Percentiles rank a stretch among this genome's conserved stretches.
Conservation (phyloP, 2,797 vertebrate species). For the Emys orbicularis region DNA sequence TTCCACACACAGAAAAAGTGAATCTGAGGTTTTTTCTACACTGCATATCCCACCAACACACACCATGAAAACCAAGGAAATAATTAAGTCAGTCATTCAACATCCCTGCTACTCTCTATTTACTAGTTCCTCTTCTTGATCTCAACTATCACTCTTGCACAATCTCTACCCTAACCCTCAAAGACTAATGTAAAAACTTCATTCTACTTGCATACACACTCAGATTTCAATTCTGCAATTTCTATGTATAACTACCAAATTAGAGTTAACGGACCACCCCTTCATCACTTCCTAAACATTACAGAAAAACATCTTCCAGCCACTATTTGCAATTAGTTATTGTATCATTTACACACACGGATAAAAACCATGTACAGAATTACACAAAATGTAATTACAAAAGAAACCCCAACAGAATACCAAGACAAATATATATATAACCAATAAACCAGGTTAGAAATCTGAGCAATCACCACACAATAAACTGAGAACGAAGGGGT, state of each 20-base stretch:
- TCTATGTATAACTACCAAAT: neutral
- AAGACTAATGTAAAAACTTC: fast-evolving
- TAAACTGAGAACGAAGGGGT: neutral
- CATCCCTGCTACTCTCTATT: neutral
- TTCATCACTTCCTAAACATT: neutral
- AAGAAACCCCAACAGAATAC: neutral
- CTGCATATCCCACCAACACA: neutral
- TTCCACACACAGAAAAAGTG: neutral
- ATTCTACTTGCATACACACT: neutral
- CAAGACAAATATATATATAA: neutral
- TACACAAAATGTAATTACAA: neutral
- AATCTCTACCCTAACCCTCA: neutral
- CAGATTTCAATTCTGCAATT: neutral
- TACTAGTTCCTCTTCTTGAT: neutral
- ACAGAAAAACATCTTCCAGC: neutral
- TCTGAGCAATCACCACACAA: neutral
- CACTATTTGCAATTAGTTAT: neutral
- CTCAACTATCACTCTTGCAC: neutral
- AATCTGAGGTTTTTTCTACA: neutral
- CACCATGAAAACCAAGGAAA: neutral
- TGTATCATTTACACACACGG: fast-evolving
- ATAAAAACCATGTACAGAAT: neutral
- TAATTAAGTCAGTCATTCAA: neutral
- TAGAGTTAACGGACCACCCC: neutral
- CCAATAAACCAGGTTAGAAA: neutral